Evolutionary conservation across 2,888 invertebrate genomes (phyloP).

Genomic region (Pachymerium ferrugineum): DNA sequence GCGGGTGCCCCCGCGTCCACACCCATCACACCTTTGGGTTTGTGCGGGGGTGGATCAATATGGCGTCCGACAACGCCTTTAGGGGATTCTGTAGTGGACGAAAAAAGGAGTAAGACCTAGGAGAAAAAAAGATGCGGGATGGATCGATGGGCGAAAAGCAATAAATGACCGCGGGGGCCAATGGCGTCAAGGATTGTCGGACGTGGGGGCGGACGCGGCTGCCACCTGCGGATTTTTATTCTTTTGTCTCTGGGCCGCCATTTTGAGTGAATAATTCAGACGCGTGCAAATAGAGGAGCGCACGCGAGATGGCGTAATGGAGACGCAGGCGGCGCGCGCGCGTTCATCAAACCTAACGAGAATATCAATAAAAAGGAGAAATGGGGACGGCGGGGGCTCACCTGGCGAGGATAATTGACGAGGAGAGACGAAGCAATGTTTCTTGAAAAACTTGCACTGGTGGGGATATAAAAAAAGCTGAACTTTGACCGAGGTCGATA

Average conservation of each 20-base stretch:
- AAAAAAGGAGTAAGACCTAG: not conserved
- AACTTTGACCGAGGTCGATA: conserved; percentile 10
- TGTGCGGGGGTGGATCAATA: conserved; percentile 27
- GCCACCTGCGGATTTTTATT: conserved; percentile 28
- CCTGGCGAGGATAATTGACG: conserved; percentile 23
- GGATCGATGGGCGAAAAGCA: not conserved
- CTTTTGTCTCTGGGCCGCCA: not conserved
- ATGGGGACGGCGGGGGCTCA: conserved; percentile 1
- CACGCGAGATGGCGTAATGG: conserved; percentile 30
- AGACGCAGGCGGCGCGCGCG: conserved; percentile 14
- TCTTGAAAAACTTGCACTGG: too few species aligned
- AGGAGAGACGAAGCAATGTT: too few species aligned
- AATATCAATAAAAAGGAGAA: conserved; percentile 31
- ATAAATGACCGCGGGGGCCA: conserved; percentile 12
- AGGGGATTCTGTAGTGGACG: not conserved
- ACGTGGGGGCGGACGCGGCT: not conserved
- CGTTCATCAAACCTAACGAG: conserved; percentile 33
- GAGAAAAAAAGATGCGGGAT: not conserved
- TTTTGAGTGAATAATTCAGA: conserved; percentile 28
- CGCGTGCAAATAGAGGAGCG: conserved; percentile 19
- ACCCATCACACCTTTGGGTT: conserved; percentile 22
- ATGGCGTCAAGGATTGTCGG: not conserved
- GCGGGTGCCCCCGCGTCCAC: conserved; percentile 27
- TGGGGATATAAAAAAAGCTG: not conserved
- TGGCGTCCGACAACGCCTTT: conserved; percentile 24